Evolutionary conservation across 2,113 vertebrate species (phyloP).

Genomic region (Hemibagrus wyckioides): DNA sequence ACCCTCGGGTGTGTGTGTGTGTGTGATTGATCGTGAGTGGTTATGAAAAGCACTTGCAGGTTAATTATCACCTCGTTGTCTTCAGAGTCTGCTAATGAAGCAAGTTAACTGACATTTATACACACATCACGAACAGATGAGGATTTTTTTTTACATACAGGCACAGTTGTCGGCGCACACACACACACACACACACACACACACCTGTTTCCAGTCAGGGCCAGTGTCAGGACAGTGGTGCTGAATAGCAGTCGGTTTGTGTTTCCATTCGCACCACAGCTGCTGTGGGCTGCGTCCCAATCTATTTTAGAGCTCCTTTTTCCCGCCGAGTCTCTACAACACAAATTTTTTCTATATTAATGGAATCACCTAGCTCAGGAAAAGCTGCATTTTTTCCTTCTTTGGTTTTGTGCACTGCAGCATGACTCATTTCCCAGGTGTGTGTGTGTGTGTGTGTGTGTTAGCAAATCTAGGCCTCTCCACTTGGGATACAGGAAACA

Average conservation of each 20-base stretch:
- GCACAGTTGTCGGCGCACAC: background rate
- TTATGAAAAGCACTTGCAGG: constrained; percentile 21
- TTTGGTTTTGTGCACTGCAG: background rate
- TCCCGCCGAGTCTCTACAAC: background rate
- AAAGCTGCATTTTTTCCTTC: background rate
- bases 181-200: background rate
- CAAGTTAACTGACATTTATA: background rate
- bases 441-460: constrained; percentile 39
- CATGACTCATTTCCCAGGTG: constrained; percentile 45
- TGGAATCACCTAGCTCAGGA: background rate
- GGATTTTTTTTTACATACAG: background rate
- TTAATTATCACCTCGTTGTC: constrained; percentile 41
- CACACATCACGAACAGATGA: background rate
- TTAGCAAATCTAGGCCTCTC: constrained; percentile 38
- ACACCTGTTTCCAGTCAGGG: constrained; percentile 28
- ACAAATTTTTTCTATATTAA: background rate
- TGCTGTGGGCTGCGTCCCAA: constrained; percentile 4
- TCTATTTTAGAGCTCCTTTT: background rate
- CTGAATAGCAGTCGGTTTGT: background rate
- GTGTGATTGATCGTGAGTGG: background rate
- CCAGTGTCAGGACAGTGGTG: constrained; percentile 17
- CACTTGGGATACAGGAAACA: constrained; percentile 39
- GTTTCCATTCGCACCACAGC: constrained; percentile 17
- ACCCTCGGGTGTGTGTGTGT: constrained; percentile 6
- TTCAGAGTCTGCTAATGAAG: constrained; percentile 24